Evolutionary conservation across 2,113 vertebrate genomes (phyloP).

Genomic region (Eira barbara): DNA sequence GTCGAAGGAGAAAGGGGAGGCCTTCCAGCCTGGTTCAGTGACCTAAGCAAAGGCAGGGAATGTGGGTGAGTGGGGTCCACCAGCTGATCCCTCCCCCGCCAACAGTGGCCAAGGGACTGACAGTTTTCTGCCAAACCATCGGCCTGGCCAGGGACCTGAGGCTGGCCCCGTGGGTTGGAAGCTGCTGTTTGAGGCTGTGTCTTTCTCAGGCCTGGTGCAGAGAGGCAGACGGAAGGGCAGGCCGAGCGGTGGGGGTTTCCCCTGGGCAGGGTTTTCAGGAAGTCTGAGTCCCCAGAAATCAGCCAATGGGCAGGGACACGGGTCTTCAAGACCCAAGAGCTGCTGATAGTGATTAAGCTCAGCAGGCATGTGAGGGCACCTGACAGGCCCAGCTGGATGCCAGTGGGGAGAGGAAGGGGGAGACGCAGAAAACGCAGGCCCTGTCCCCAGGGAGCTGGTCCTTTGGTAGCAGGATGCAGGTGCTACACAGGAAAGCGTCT

Average conservation of each 20-base stretch:
- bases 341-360: not conserved
- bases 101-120: not conserved
- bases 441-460: not conserved
- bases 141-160: not conserved
- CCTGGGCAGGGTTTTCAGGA: constrained; percentile 26
- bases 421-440: not conserved
- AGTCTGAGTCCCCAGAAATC: not conserved
- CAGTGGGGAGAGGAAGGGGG: not conserved
- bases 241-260: not conserved
- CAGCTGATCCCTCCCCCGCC: not conserved
- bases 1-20: not conserved
- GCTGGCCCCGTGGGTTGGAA: not conserved
- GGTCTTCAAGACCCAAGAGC: not conserved
- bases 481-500: not conserved
- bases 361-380: accelerated
- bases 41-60: not conserved
- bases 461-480: constrained; percentile 11
- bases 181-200: not conserved
- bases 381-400: not conserved
- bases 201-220: not conserved
- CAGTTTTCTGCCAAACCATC: not conserved
- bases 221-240: not conserved
- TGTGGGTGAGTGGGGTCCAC: not conserved
- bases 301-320: not conserved
- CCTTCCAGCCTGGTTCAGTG: not conserved